These are phyloP conservation scores for Mareca strepera DNA, from an alignment of 2,797 vertebrate genomes.

Conservation along the genomic window DNA sequence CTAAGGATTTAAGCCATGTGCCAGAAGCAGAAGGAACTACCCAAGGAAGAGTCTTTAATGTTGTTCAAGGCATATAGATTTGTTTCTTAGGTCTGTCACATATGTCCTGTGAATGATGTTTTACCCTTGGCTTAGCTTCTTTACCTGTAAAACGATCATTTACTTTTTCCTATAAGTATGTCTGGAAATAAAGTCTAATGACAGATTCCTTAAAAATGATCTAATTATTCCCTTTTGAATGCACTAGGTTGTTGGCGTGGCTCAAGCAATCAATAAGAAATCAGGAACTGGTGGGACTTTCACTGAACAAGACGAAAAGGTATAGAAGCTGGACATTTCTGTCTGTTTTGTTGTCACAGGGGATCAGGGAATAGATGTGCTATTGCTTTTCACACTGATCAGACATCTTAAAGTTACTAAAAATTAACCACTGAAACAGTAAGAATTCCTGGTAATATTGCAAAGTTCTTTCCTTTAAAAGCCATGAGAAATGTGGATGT, in stretches of 20 bases:
- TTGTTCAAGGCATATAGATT: neutral
- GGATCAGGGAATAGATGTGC: neutral
- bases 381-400: neutral
- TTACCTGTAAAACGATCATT: neutral
- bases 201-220: neutral
- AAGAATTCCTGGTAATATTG: neutral
- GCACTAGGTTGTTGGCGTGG: slow-evolving; percentile 93
- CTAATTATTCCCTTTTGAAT: slow-evolving; percentile 36
- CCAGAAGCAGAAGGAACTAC: neutral
- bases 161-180: neutral
- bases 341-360: neutral
- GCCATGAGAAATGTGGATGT: neutral
- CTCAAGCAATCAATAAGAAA: slow-evolving; percentile 98
- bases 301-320: slow-evolving; percentile 97
- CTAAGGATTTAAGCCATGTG: neutral
- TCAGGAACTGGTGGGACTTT: slow-evolving; percentile 89
- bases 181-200: neutral
- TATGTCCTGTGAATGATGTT: neutral
- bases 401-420: neutral
- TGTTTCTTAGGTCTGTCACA: neutral
- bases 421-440: neutral
- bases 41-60: neutral
- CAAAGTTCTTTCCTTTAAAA: neutral
- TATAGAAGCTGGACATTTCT: slow-evolving; percentile 36
- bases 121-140: neutral